A percentile compares a stretch with the other conserved stretches of the same genome.
Evolutionary conservation across 1,140 invertebrate species (phyloP).

Genomic region (Drosophila biarmipes): DNA sequence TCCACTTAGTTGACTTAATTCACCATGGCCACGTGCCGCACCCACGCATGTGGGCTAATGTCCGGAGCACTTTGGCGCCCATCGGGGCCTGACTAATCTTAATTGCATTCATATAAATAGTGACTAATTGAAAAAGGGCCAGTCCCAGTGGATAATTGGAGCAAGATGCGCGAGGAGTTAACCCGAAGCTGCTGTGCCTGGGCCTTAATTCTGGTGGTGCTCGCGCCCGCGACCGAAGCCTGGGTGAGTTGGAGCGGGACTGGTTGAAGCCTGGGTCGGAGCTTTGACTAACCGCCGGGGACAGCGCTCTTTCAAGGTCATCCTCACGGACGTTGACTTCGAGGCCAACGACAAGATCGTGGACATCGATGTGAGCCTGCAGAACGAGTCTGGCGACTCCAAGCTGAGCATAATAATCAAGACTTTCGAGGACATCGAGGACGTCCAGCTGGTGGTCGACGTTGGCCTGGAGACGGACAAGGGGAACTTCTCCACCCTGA

Average conservation of each 20-base stretch:
- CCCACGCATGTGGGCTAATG: constrained; percentile 52
- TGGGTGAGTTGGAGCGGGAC: constrained; percentile 50
- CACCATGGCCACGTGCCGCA: constrained; percentile 21
- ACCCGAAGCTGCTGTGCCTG: constrained; percentile 11
- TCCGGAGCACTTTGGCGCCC: constrained; percentile 29
- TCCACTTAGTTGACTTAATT: constrained; percentile 45
- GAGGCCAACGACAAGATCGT: constrained; percentile 57
- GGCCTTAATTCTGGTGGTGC: constrained; percentile 21
- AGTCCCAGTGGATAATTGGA: constrained; percentile 45
- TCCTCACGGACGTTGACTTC: constrained; percentile 55
- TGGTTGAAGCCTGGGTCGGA: no score
- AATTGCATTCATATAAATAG: constrained; percentile 39
- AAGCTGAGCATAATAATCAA: constrained; percentile 35
- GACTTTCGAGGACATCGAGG: constrained; percentile 47
- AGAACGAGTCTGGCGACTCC: constrained; percentile 49
- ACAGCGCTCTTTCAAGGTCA: constrained; percentile 77
- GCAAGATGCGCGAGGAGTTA: constrained; percentile 51
- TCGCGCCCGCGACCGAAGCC: constrained; percentile 23
- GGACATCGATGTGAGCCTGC: constrained; percentile 55
- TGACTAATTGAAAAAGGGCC: constrained; percentile 46
- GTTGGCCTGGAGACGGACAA: constrained; percentile 53
- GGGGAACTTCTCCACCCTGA: constrained; percentile 59
- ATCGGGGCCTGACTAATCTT: constrained; percentile 55
- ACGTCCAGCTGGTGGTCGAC: constrained; percentile 39
- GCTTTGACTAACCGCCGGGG: constrained; percentile 1